A percentile compares a stretch with the other conserved stretches of the same genome.
These are phyloP conservation scores for Pentamera pediparva DNA, from an alignment of 53 echinoderm and acorn worm genomes.

Conservation along the genomic window DNA sequence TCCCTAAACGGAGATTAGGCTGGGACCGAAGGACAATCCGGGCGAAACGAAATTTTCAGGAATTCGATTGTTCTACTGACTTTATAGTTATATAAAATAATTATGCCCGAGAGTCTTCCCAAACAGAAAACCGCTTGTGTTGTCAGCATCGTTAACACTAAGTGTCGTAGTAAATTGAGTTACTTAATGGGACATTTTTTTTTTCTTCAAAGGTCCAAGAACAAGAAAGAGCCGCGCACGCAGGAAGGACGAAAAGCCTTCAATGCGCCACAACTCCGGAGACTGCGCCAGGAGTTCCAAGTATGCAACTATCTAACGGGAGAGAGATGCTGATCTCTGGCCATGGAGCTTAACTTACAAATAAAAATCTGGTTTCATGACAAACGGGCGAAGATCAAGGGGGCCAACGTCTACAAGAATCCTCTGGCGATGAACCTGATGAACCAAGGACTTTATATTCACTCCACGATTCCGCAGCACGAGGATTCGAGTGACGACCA, in stretches of 20 bases:
- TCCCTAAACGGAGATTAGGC: too few species aligned
- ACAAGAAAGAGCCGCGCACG: conserved; percentile 73
- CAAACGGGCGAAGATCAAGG: conserved; percentile 99
- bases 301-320: conserved; percentile 93
- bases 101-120: too few species aligned
- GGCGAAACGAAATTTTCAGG: too few species aligned
- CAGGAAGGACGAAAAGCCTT: conserved; percentile 81
- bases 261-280: conserved; percentile 87
- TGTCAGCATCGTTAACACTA: too few species aligned
- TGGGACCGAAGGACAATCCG: too few species aligned
- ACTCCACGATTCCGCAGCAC: conserved; percentile 65
- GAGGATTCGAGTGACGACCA: conserved; percentile 3
- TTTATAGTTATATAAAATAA: too few species aligned
- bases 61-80: too few species aligned
- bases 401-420: conserved; percentile 79
- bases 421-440: conserved; percentile 75
- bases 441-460: conserved; percentile 95
- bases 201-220: conserved; percentile 72
- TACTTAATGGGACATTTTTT: background rate
- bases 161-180: too few species aligned
- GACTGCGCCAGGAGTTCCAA: conserved; percentile 92
- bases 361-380: conserved; percentile 99
- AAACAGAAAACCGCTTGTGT: too few species aligned
- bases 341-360: conserved; percentile 87
- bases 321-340: conserved; percentile 76